Base-by-base conservation (phyloP, 2,113 vertebrate genomes). In the Rostratula benghalensis region DNA sequence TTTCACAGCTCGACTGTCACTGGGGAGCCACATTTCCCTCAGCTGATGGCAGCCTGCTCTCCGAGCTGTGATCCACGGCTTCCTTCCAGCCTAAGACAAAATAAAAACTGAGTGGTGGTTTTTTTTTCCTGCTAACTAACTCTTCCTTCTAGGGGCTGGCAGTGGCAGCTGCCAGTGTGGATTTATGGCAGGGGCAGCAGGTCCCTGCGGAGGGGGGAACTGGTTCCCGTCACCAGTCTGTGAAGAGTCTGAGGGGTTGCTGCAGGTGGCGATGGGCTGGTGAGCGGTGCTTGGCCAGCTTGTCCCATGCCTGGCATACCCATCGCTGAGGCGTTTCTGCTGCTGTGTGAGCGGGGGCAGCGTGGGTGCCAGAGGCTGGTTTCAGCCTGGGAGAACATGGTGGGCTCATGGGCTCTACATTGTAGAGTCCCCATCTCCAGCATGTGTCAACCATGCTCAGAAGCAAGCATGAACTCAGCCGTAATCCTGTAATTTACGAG, bases 371-470 rank as follows among this genome's bases (percentile, higher is more conserved):
- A 24, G 22, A 23, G n/a, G 6, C 57, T 64, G 51, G 3, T 27
- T 41, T 27, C 83, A 60, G 39, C 75, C 48, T 64, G 57, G 53
- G 33, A 41, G 28, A 17, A 37, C 0, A 0, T 4, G n/a, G 25
- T 7, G 22, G 53, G 43, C 54, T 56, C 43, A 0, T 3, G 21
- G 37, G 13, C 51, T 69, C 46, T 23, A 2, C 50, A 1, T 1
- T 17, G 46, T 2, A 0, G 51, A 43, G 18, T 17, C 28, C 37
- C 31, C 6, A 35, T 37, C 70, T 79, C n/a, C 75, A 63, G 31
- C 13, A 22, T 0, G 0, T 2, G 46, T 7, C 33, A 6, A 33
- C 37, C 3, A 0, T 10, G 51, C 75, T 70, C 37, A 68, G 51
- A 54, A 64, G 35, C 31, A 45, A 67, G 28, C 0, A 0, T 27